Conservation (phyloP, 2,888 invertebrate genomes). For the Nomada lathburiana region DNA sequence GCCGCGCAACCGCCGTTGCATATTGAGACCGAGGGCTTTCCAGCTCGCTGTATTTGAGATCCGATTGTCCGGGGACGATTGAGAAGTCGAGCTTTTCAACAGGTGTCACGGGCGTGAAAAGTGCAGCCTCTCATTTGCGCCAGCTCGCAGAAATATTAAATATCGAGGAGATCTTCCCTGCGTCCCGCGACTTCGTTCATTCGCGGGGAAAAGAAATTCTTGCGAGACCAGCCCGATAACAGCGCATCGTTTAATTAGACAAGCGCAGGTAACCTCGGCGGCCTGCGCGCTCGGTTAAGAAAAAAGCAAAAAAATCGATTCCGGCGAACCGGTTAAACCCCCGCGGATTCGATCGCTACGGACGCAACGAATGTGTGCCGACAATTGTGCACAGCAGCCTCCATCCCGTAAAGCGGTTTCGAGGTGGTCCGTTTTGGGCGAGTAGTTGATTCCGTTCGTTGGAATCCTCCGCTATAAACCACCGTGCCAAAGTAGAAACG, state of each 20-base stretch:
- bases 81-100: too few species aligned
- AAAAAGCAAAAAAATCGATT: slow-evolving; percentile 22
- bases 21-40: slow-evolving; percentile 15
- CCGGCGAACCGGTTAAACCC: slow-evolving; percentile 48
- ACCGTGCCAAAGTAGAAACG: slow-evolving; percentile 4
- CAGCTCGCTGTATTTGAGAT: neutral
- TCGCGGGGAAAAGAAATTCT: neutral
- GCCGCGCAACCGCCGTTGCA: neutral
- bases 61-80: neutral
- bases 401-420: slow-evolving; percentile 59
- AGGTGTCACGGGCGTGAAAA: too few species aligned
- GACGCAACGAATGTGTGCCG: slow-evolving; percentile 59
- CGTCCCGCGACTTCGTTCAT: too few species aligned
- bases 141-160: too few species aligned
- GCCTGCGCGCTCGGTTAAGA: neutral
- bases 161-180: too few species aligned
- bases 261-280: neutral
- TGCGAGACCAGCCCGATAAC: neutral
- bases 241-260: slow-evolving; percentile 30
- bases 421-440: slow-evolving; percentile 47
- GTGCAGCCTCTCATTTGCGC: too few species aligned
- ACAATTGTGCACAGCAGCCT: slow-evolving; percentile 56
- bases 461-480: slow-evolving; percentile 58
- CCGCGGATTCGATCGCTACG: neutral
- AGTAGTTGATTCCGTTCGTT: slow-evolving; percentile 20